Evolutionary conservation across 2,888 invertebrate genomes (phyloP).

Genomic region (Acanthosepion pharaonis): DNA sequence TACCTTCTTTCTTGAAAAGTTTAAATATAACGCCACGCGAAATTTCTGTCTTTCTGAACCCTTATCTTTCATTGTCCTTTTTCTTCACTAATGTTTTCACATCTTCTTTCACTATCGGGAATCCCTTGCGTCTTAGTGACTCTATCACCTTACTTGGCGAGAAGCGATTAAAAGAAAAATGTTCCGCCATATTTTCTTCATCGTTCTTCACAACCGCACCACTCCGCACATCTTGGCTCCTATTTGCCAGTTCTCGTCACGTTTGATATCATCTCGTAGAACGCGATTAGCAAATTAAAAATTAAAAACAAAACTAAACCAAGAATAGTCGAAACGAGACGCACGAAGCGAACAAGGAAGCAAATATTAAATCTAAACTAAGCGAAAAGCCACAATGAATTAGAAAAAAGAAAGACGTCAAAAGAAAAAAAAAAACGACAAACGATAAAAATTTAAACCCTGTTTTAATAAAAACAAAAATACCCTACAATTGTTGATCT

Average conservation of each 20-base stretch:
- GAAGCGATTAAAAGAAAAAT: no score
- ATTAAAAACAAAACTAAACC: background rate
- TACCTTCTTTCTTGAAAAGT: no score
- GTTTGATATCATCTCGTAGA: background rate
- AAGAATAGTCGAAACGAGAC: background rate
- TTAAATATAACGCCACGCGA: no score
- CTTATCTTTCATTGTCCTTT: no score
- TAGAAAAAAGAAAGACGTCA: background rate
- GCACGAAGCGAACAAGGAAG: background rate
- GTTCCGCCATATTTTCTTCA: no score
- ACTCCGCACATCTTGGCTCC: background rate
- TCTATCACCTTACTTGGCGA: no score
- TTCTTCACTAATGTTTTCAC: no score
- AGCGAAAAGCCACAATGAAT: background rate
- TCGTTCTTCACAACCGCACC: no score
- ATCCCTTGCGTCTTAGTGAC: no score
- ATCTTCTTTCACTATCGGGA: no score
- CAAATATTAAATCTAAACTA: background rate
- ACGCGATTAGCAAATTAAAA: background rate
- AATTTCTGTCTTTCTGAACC: no score
- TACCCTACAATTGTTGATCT: background rate
- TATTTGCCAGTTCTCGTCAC: background rate
- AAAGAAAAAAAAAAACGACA: background rate
- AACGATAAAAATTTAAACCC: background rate
- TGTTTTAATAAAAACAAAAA: background rate